phyloP scores from a whole-genome alignment of 2,797 vertebrate species.

The Anniella stebbinsi region DNA sequence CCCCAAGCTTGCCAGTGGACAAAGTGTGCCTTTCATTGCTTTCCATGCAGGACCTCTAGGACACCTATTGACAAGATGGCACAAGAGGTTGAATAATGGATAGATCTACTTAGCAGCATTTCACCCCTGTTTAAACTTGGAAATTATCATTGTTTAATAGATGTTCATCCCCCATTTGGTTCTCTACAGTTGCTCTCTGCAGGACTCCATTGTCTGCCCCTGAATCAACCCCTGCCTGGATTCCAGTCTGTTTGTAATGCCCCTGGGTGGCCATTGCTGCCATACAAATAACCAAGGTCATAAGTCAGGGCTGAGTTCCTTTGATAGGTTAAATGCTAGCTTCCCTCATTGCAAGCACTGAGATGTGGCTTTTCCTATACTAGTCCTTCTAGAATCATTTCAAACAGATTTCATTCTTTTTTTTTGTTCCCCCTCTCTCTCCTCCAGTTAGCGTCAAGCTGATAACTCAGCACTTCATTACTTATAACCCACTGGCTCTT shows the following conservation, averaged over 20 bases:
- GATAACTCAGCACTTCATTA: conserved; percentile 1
- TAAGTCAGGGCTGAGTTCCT: neutral
- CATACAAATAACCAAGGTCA: neutral
- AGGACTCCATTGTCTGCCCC: neutral
- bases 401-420: conserved; percentile 31
- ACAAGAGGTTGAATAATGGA: neutral
- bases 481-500: conserved; percentile 39
- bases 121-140: neutral
- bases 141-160: neutral
- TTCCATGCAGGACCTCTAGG: neutral
- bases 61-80: neutral
- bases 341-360: neutral
- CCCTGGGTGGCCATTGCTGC: neutral
- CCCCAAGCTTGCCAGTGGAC: neutral
- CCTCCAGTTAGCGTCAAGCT: neutral
- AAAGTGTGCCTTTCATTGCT: too few species aligned
- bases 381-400: neutral
- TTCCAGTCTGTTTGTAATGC: neutral
- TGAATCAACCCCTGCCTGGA: accelerated
- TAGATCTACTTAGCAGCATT: accelerated
- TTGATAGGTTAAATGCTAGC: neutral
- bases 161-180: neutral
- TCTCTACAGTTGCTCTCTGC: neutral
- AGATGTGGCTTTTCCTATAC: neutral
- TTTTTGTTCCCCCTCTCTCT: neutral